Evolutionary conservation across 2,113 vertebrate genomes (phyloP), one percentile per base, ranked within the genome.

Genomic region (Coturnix japonica): DNA sequence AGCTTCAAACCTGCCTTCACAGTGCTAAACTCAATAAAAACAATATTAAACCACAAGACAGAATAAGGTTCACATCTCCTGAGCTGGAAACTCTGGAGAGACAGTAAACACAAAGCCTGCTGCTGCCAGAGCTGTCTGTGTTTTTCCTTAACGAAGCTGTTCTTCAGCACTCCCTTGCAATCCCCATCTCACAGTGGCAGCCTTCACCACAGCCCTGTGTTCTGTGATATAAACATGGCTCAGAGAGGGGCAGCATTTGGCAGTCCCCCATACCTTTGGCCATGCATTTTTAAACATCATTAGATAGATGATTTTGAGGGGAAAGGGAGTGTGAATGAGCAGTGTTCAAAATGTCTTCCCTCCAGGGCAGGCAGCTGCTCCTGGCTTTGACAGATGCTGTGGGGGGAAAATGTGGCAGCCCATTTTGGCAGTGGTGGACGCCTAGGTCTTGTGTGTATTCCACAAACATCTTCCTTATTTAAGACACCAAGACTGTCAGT

Each of bases 1-100:
- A 94, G 20, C 66, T 95, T 89, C 41, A 6, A 95, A 94, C 89
- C 90, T 89, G 87, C 64, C 87, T 85, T 80, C 81, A 47, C 72
- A 80, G 73, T 82, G 60, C n/a, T 73, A 73, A 94, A 5, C 67
- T 93, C 86, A 74, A 33, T 77, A 69, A 95, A 93, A 93, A 87
- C 72, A 94, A 35, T 33, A 67, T 67, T 57, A 89, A 94, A 87
- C 78, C 89, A 81, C 89, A 89, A 91, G 44, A 60, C 61, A 93
- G 63, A 59, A 35, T 39, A 82, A 82, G 73, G 43, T 82, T 93
- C 56, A 79, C 73, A 75, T 70, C n/a, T 95, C 73, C 78, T 93
- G 81, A 77, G 87, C 84, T 95, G 83, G 81, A 93, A 90, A 35
- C 54, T 79, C 70, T 79, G 44, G 63, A 85, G 81, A 93, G 31